Evolutionary conservation across 2,888 invertebrate species (phyloP).

Genomic region (Steinernema scapterisci): DNA sequence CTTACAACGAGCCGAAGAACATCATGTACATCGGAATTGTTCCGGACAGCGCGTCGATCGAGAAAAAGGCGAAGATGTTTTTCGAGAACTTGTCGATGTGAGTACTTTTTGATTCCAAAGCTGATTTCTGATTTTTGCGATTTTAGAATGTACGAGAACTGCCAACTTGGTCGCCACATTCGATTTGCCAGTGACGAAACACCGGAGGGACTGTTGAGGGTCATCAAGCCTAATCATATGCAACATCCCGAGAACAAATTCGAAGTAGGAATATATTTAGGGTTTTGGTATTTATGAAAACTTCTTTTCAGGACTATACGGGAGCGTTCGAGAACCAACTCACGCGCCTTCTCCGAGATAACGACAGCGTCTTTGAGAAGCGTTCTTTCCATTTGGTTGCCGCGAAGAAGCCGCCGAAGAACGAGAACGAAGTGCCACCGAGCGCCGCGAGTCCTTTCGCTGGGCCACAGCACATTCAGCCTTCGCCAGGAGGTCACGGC

Average conservation of each 20-base stretch:
- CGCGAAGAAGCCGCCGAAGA: constrained; percentile 5
- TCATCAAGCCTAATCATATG: neutral
- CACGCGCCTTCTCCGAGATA: neutral
- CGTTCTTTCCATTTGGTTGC: neutral
- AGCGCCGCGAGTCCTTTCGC: constrained; percentile 12
- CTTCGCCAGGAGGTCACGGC: neutral
- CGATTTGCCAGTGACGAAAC: constrained; percentile 74
- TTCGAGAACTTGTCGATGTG: constrained; percentile 52
- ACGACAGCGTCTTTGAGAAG: neutral
- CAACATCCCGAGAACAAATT: neutral
- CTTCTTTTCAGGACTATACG: too few relatives aligned
- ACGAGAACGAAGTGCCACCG: neutral
- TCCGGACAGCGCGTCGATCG: constrained; percentile 85
- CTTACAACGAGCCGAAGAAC: constrained; percentile 91
- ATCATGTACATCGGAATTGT: constrained; percentile 91
- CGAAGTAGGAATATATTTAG: too few relatives aligned
- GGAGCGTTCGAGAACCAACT: constrained; percentile 1
- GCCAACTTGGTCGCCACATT: constrained; percentile 88
- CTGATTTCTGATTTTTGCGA: constrained; percentile 14
- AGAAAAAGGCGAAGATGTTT: constrained; percentile 75
- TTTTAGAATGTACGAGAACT: constrained; percentile 79
- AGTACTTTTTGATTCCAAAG: constrained; percentile 17
- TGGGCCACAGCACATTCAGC: neutral
- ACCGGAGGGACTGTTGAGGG: neutral
- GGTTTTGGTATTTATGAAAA: too few relatives aligned